Conservation (phyloP, 2,888 invertebrate species). For the Tubiluchus corallicola region DNA sequence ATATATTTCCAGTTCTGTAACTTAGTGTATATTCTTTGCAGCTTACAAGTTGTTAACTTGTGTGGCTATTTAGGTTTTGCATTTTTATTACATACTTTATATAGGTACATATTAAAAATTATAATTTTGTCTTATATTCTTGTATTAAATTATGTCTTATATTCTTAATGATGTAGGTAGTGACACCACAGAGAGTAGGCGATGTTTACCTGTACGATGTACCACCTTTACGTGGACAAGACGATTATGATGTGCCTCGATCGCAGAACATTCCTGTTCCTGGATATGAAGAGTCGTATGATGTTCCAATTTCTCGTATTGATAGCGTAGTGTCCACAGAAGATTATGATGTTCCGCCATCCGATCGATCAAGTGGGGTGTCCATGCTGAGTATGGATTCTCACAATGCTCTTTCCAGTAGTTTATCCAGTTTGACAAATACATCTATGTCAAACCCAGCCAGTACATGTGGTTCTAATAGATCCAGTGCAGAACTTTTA, state of each 20-base stretch:
- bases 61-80: background rate
- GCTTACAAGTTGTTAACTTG: too few species aligned
- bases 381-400: slow-evolving; percentile 29
- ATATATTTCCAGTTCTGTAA: too few species aligned
- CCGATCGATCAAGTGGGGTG: slow-evolving; percentile 17
- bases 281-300: slow-evolving; percentile 5
- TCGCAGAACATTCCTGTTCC: background rate
- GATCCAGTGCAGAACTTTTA: slow-evolving; percentile 18
- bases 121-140: too few species aligned
- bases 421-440: slow-evolving; percentile 24
- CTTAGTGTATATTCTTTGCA: too few species aligned
- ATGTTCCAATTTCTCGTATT: slow-evolving; percentile 9
- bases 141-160: too few species aligned
- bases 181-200: slow-evolving; percentile 42
- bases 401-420: slow-evolving; percentile 19
- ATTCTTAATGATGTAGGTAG: too few species aligned
- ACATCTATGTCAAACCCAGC: slow-evolving; percentile 34
- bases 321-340: slow-evolving; percentile 12
- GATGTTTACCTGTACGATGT: slow-evolving; percentile 52
- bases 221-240: slow-evolving; percentile 15
- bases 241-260: slow-evolving; percentile 24
- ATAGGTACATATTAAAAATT: slow-evolving; percentile 1
- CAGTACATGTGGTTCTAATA: slow-evolving; percentile 33
- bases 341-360: slow-evolving; percentile 20
- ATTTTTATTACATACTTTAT: too few species aligned